These are phyloP conservation scores for Pionites leucogaster DNA, from an alignment of 2,113 vertebrate genomes.

Conservation along the genomic window DNA sequence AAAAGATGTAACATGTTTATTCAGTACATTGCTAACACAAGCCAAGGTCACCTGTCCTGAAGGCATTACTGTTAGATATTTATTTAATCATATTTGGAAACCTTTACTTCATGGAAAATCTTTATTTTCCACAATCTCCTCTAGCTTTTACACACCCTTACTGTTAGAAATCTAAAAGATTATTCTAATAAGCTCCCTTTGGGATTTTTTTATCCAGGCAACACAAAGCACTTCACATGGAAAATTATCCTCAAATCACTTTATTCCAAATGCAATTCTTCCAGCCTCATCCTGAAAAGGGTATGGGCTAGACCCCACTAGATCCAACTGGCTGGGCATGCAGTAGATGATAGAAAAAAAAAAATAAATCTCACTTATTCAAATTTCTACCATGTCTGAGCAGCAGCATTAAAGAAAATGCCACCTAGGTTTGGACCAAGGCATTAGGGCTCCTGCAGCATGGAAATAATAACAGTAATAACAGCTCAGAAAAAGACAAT, in stretches of 20 bases:
- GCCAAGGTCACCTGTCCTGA: not conserved
- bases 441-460: not conserved
- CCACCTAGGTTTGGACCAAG: not conserved
- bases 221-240: not conserved
- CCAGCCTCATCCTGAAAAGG: not conserved
- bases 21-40: not conserved
- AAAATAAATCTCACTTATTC: not conserved
- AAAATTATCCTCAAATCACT: not conserved
- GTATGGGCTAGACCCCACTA: not conserved
- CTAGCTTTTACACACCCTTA: not conserved
- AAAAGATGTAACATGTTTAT: not conserved
- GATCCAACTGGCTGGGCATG: not conserved
- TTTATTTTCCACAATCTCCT: not conserved
- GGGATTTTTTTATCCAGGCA: not conserved
- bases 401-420: not conserved
- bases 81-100: constrained; percentile 20
- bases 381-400: not conserved
- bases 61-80: not conserved
- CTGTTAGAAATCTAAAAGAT: not conserved
- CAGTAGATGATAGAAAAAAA: not conserved
- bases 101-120: not conserved
- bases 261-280: not conserved
- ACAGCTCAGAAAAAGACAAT: not conserved
- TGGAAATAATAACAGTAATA: not conserved
- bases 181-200: not conserved